A percentile compares a stretch with the other conserved stretches of the same genome.
phyloP scores from a whole-genome alignment of 2,113 vertebrate species.

The Lipotes vexillifer region DNA sequence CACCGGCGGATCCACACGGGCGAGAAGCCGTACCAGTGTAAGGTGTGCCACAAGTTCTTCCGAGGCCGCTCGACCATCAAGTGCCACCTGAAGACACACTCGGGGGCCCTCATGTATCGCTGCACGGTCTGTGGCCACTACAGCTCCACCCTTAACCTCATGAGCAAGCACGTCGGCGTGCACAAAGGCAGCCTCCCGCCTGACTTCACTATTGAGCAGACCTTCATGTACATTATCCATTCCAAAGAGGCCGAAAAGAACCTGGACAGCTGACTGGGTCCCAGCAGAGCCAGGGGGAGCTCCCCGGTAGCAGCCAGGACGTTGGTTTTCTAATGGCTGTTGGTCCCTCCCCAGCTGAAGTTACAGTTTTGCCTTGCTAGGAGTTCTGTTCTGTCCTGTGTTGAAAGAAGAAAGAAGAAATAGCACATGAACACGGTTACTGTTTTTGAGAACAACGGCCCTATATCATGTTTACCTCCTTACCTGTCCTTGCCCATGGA shows the following conservation, averaged over 20 bases:
- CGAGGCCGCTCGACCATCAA: slow-evolving; percentile 98
- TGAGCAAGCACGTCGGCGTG: slow-evolving; percentile 95
- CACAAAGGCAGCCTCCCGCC: slow-evolving; percentile 94
- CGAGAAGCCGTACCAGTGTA: slow-evolving; percentile 98
- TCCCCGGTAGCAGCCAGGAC: slow-evolving; percentile 21
- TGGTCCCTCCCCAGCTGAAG: slow-evolving; percentile 23
- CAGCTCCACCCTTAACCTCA: slow-evolving; percentile 97
- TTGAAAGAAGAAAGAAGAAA: slow-evolving; percentile 54
- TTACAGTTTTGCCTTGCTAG: slow-evolving; percentile 58
- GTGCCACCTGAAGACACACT: slow-evolving; percentile 98
- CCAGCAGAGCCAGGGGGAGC: not conserved
- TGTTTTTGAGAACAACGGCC: slow-evolving; percentile 66
- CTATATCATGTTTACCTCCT: slow-evolving; percentile 77
- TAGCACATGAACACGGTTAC: slow-evolving; percentile 72
- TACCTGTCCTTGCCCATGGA: slow-evolving; percentile 62
- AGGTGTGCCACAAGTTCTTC: slow-evolving; percentile 97
- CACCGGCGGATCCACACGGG: slow-evolving; percentile 97
- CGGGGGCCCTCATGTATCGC: slow-evolving; percentile 97
- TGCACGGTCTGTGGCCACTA: slow-evolving; percentile 95
- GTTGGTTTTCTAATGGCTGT: not conserved
- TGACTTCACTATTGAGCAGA: slow-evolving; percentile 98
- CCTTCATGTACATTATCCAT: slow-evolving; percentile 99
- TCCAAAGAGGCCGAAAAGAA: slow-evolving; percentile 92
- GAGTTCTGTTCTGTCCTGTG: slow-evolving; percentile 67
- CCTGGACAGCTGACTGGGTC: slow-evolving; percentile 86